Evolutionary conservation across 2,888 invertebrate species (phyloP), one percentile per base, ranked within the genome.

Genomic region (Pomacea canaliculata): DNA sequence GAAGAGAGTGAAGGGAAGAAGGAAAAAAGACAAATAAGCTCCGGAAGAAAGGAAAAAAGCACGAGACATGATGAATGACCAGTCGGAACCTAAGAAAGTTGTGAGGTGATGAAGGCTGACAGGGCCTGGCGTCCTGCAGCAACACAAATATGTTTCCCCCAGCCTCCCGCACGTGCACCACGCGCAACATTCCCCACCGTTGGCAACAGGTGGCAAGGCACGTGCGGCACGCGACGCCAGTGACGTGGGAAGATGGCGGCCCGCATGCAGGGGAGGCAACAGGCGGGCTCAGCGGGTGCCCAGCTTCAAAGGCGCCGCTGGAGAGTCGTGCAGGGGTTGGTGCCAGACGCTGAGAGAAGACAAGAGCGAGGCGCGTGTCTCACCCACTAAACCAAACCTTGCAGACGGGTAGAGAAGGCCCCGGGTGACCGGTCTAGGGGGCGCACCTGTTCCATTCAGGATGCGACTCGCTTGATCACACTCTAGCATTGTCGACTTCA

Each of bases 11-110:
- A 37, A 5, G 37, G 37, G 37, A 5, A 37, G 5, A 5, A 37
- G 5, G 37, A 5, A 37, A 37, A 60, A 60, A 60, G 4, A 60
- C 3, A 60, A 23, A 23, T 23, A 23, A 85, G 23, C 90, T 90
- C 83, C 16, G 80, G 79, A 72, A 68, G n/a, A 19, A 51, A 67
- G 65, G 67, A 71, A 46, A 65, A n/a, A 73, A n/a, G 13, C 13
- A 63, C 5, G 10, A 63, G n/a, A 63, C 19, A 63, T 18, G 27
- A 63, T 56, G 51, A 16, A 56, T 5, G 8, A 2, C 8, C 10
- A 56, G 16, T 2, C 51, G 51, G 16, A 56, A 56, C 12, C 51
- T 8, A 7, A 56, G 51, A 56, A 56, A 56, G 51, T 13, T 56
- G 51, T 56, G 27, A n/a, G 49, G 48, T 12, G 48, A 69, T 69